Evolutionary conservation across 2,888 invertebrate genomes (phyloP), one percentile per base, ranked within the genome.

Genomic region (Phalera bucephala): DNA sequence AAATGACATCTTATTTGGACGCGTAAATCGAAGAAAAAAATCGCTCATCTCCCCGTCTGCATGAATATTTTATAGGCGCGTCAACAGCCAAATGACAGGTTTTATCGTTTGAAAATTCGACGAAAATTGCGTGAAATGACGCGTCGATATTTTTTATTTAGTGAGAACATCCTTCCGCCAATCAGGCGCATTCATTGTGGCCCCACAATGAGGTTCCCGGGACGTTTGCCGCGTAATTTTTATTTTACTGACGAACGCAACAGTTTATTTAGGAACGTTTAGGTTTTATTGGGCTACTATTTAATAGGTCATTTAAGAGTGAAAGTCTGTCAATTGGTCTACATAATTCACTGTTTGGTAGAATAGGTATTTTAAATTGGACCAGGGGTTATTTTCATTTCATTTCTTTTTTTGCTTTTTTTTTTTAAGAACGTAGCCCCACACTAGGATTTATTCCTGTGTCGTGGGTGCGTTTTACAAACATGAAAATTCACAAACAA

Each of bases 1-100:
- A 90, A 90, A 90, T 90, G 89, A 89, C 89, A 86, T 89, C 90
- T 89, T 90, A 90, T 90, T 90, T 83, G 84, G 85, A 82, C 74
- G 84, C 82, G 81, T 78, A 85, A 87, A 87, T 87, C 88, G 87
- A 87, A 87, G 87, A 89, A 89, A 89, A 28, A 88, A 88, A 85
- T 83, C 86, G 84, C 85, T 85, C 89, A 83, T 87, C 87, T 82
- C 80, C 74, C 78, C 80, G 82, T 79, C 77, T 80, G 79, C 82
- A 88, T 88, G 87, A 89, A 89, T 89, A 89, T 89, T 89, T 89
- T 89, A 88, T 90, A 82, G 89, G 88, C 88, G 81, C 82, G 83
- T 89, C 88, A 88, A 89, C 85, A 85, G 84, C 84, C 72, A 87
- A 89, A 89, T 89, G 89, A 88, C 89, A 90, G 89, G 89, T 89